Evolutionary conservation across 2,888 invertebrate genomes (phyloP).

Genomic region (Synanthedon andrenaeformis): DNA sequence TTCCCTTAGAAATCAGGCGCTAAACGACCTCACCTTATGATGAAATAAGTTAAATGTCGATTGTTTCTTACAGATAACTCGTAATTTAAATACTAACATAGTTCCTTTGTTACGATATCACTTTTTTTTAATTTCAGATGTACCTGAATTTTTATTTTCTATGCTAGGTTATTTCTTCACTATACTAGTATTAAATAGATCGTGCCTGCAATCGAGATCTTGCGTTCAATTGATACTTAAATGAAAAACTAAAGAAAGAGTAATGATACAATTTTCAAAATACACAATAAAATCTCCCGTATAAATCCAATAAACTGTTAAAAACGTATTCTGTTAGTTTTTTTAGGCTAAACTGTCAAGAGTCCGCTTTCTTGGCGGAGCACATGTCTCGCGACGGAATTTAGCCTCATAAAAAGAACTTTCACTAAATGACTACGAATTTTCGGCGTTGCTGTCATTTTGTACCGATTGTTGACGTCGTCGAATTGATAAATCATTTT

Average conservation of each 20-base stretch:
- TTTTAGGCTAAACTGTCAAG: neutral
- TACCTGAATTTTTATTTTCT: too few relatives aligned
- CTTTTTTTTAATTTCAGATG: too few relatives aligned
- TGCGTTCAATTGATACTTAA: too few relatives aligned
- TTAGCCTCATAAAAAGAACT: slow-evolving; percentile 14
- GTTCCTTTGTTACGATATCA: neutral
- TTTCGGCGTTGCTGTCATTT: neutral
- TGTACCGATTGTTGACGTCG: neutral
- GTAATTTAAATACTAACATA: neutral
- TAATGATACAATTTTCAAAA: too few relatives aligned
- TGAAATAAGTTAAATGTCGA: slow-evolving; percentile 6
- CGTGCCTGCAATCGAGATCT: too few relatives aligned
- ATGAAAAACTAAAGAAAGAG: too few relatives aligned
- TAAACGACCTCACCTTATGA: slow-evolving; percentile 5
- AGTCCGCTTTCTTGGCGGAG: slow-evolving; percentile 8
- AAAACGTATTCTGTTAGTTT: too few relatives aligned
- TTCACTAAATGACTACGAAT: slow-evolving; percentile 11
- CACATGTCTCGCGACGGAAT: slow-evolving; percentile 16
- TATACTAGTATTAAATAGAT: too few relatives aligned
- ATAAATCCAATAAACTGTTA: too few relatives aligned
- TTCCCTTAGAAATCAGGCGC: slow-evolving; percentile 15
- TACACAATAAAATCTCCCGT: too few relatives aligned
- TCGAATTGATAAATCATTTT: neutral
- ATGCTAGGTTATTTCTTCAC: too few relatives aligned
- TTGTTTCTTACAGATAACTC: slow-evolving; percentile 9